Base-by-base conservation (phyloP, 2,797 vertebrate genomes). In the Lagothrix lagotricha region DNA sequence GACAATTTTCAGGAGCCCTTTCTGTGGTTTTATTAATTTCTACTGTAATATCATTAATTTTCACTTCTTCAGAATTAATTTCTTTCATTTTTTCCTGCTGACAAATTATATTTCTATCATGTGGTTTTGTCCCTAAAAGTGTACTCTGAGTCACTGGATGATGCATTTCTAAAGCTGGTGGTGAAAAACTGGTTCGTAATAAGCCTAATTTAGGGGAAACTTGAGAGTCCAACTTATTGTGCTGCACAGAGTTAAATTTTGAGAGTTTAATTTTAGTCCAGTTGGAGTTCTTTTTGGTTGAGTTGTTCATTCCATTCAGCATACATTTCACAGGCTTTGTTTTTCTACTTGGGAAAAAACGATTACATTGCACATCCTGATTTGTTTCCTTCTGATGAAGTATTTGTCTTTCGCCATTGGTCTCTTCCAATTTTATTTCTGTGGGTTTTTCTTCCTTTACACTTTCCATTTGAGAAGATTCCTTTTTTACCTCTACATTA, bases 241-340 rank as follows among this genome's bases (percentile, higher is more conserved):
- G 99, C 97, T 99, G 99, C 57, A 99, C 98, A 91, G 99, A 99
- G 97, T 99, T 99, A 30, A 99, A 99, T 98, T 99, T 99, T 24
- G 99, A 98, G 96, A 99, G 99, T 98, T 99, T 99, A 86, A 99
- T 99, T 96, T 99, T 99, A 44, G 99, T 99, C 99, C 99, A 99
- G 44, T 99, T 99, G 98, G 98, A 99, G 98, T 98, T 99, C 98
- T 98, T 99, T 95, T 98, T 99, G 98, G 97, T 98, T 97, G 36
- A 99, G 98, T 12, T 99, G 97, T 95, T 99, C 99, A 99, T 99
- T 98, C 98, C 98, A 96, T 99, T 99, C 97, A 99, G 99, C 1
- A 99, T 99, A 86, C 99, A 99, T 97, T 99, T 99, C 57, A 99
- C 98, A 3, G 99, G 99, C 98, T 99, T 99, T 39, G 98, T 98